Percentiles rank a stretch among this genome's conserved stretches.
These are phyloP conservation scores for Crypturellus tataupa DNA, from an alignment of 2,797 vertebrate genomes.

Conservation along the genomic window DNA sequence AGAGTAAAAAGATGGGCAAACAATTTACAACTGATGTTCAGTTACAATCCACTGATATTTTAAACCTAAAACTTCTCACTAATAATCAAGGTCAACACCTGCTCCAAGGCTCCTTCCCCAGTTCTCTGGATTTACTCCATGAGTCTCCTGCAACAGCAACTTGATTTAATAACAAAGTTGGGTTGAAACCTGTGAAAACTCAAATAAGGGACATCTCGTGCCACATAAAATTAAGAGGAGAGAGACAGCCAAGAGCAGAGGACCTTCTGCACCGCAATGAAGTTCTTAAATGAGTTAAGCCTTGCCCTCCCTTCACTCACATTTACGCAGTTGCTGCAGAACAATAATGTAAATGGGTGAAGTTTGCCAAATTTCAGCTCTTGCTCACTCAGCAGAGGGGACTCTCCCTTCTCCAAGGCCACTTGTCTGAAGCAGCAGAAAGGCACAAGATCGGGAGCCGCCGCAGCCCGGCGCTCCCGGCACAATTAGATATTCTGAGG, in stretches of 20 bases:
- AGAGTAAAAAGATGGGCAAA: background rate
- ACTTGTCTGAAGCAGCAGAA: constrained; percentile 6
- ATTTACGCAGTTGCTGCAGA: background rate
- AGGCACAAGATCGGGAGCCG: background rate
- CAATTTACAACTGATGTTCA: accelerated
- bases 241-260: background rate
- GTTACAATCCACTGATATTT: background rate
- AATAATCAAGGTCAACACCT: constrained; percentile 37
- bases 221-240: too few relatives aligned
- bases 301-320: background rate
- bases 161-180: too few relatives aligned
- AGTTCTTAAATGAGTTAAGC: background rate
- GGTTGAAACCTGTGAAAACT: too few relatives aligned
- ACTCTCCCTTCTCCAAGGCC: background rate
- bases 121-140: background rate
- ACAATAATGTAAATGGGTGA: background rate
- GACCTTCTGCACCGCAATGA: background rate
- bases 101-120: background rate
- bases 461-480: background rate
- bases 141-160: background rate
- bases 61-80: background rate
- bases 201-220: background rate
- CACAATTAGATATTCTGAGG: constrained; percentile 6
- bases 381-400: constrained; percentile 22
- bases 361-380: background rate